Evolutionary conservation across 2,888 invertebrate species (phyloP).

Genomic region (Therioaphis trifolii): DNA sequence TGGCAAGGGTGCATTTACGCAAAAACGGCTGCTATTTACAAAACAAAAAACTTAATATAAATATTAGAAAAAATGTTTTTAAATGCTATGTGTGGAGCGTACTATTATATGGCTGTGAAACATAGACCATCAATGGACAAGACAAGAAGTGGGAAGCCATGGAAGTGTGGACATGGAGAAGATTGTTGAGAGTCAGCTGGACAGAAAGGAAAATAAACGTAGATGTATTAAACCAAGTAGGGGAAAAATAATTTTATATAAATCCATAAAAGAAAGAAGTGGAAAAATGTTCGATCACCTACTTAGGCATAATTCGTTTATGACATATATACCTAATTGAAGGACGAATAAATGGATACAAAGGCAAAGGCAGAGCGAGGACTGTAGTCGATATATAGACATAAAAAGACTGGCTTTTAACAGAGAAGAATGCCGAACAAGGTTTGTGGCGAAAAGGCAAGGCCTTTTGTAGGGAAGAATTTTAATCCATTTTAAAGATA

Average conservation of each 20-base stretch:
- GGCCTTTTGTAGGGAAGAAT: too few relatives aligned
- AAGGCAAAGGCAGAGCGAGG: neutral
- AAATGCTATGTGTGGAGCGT: neutral
- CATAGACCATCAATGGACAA: too few relatives aligned
- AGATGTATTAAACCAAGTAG: conserved; percentile 32
- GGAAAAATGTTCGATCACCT: conserved; percentile 27
- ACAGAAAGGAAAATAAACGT: conserved; percentile 29
- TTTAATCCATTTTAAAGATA: too few relatives aligned
- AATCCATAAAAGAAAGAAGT: conserved; percentile 14
- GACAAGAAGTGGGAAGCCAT: too few relatives aligned
- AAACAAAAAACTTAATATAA: neutral
- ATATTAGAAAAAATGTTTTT: neutral
- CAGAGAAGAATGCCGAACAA: neutral
- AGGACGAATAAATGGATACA: conserved; percentile 10
- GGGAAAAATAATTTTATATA: conserved; percentile 19
- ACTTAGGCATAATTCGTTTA: conserved; percentile 14
- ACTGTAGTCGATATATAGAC: conserved; percentile 10
- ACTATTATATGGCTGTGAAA: too few relatives aligned
- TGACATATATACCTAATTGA: conserved; percentile 22
- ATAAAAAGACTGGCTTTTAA: neutral
- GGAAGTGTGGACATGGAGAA: too few relatives aligned
- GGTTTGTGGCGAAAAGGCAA: too few relatives aligned
- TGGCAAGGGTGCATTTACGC: too few relatives aligned
- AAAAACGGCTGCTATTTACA: too few relatives aligned
- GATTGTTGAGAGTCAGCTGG: neutral